These are phyloP conservation scores for Drosophila guanche DNA, from an alignment of 1,140 invertebrate species.

Conservation along the genomic window DNA sequence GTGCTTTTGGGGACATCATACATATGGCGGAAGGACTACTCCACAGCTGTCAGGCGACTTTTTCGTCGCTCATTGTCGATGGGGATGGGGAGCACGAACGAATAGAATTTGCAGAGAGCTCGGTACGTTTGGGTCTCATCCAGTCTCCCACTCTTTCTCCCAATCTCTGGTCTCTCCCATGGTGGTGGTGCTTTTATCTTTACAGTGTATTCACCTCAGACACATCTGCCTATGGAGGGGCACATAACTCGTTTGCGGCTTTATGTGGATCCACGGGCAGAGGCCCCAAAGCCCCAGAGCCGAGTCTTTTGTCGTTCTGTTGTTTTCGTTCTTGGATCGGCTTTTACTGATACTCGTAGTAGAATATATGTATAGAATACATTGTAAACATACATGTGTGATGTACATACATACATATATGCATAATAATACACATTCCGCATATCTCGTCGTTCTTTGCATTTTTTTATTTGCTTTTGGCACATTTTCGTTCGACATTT, in stretches of 20 bases:
- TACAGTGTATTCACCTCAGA: constrained; percentile 48
- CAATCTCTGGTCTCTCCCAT: not conserved
- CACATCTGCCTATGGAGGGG: constrained; percentile 19
- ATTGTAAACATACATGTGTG: no score
- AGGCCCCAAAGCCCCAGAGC: not conserved
- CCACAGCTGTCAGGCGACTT: constrained; percentile 30
- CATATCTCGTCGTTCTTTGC: constrained; percentile 14
- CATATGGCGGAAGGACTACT: constrained; percentile 38
- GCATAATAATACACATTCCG: constrained; percentile 1
- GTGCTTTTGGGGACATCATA: constrained; percentile 11
- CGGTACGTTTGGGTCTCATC: constrained; percentile 11
- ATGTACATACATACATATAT: no score
- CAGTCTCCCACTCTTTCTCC: constrained; percentile 7
- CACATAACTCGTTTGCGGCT: constrained; percentile 43
- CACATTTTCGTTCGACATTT: constrained; percentile 31
- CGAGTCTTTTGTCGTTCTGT: no score
- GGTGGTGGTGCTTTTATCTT: constrained; percentile 30
- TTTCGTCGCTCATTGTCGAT: not conserved
- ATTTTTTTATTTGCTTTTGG: constrained; percentile 38
- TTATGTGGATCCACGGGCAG: not conserved
- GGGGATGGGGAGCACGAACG: not conserved
- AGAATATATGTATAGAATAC: no score
- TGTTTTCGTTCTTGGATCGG: no score
- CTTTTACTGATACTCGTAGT: no score
- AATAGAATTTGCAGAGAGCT: constrained; percentile 24